Conservation (phyloP, 2,113 vertebrate genomes). For the Rhagologus leucostigma region DNA sequence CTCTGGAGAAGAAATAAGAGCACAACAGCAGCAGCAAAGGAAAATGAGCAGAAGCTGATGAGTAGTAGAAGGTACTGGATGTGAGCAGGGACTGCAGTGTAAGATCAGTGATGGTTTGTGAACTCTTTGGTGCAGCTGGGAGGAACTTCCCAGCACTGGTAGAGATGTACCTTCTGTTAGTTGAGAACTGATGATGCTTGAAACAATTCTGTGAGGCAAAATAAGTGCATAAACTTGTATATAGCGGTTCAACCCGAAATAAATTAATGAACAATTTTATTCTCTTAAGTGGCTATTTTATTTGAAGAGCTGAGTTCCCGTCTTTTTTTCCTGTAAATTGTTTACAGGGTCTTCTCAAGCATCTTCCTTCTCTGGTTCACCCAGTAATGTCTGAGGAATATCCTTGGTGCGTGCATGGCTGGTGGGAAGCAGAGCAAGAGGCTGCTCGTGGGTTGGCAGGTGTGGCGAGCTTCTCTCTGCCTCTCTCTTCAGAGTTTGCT, state of each 20-base stretch:
- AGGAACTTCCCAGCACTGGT: background rate
- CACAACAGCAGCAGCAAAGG: background rate
- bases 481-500: fast-evolving
- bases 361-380: background rate
- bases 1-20: background rate
- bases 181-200: background rate
- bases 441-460: background rate
- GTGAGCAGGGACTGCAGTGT: no score
- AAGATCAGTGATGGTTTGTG: background rate
- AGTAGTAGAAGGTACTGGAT: background rate
- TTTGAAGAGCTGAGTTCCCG: background rate
- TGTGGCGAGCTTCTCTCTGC: background rate
- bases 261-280: conserved; percentile 15
- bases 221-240: conserved; percentile 44
- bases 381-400: background rate
- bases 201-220: conserved; percentile 31
- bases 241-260: background rate
- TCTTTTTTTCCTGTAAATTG: background rate
- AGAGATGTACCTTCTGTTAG: background rate
- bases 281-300: background rate
- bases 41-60: background rate
- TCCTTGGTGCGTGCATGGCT: background rate
- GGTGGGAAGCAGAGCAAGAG: background rate
- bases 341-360: background rate
- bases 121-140: background rate